Evolutionary conservation across 1,140 invertebrate species (phyloP).

Genomic region (Pteromalus puparum): DNA sequence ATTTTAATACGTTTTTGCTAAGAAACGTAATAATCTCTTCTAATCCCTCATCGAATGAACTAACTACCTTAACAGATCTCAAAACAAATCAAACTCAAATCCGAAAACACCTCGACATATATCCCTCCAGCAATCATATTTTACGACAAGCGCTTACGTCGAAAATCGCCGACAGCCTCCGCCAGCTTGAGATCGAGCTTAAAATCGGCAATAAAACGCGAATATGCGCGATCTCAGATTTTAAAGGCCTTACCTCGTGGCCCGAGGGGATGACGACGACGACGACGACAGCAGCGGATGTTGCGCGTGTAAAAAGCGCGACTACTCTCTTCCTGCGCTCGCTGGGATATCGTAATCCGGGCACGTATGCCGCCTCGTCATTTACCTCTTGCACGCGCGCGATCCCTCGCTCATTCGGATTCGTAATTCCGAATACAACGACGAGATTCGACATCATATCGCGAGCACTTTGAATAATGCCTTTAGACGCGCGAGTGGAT

Average conservation of each 20-base stretch:
- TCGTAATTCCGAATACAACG: conserved; percentile 44
- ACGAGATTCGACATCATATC: conserved; percentile 34
- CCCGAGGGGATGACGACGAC: conserved; percentile 60
- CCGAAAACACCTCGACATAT: background rate
- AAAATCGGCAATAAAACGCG: conserved; percentile 74
- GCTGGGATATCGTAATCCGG: conserved; percentile 67
- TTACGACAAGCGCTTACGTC: background rate
- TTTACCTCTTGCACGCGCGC: conserved; percentile 55
- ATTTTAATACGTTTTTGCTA: too few species aligned
- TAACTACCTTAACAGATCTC: background rate
- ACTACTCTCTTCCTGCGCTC: conserved; percentile 27
- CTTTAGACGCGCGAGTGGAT: background rate
- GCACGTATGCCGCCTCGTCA: conserved; percentile 64
- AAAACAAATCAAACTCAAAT: background rate
- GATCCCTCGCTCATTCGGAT: conserved; percentile 16
- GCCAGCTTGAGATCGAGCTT: conserved; percentile 69
- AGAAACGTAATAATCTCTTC: background rate
- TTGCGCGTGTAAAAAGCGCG: conserved; percentile 64
- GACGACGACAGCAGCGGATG: conserved; percentile 70
- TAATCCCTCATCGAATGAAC: too few species aligned
- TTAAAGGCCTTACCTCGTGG: conserved; percentile 56
- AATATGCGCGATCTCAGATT: conserved; percentile 70
- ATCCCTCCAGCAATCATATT: conserved; percentile 8
- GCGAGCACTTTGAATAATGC: conserved; percentile 37
- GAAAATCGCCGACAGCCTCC: conserved; percentile 18